Evolutionary conservation across 2,113 vertebrate genomes (phyloP).

Genomic region (Corythaixoides concolor): DNA sequence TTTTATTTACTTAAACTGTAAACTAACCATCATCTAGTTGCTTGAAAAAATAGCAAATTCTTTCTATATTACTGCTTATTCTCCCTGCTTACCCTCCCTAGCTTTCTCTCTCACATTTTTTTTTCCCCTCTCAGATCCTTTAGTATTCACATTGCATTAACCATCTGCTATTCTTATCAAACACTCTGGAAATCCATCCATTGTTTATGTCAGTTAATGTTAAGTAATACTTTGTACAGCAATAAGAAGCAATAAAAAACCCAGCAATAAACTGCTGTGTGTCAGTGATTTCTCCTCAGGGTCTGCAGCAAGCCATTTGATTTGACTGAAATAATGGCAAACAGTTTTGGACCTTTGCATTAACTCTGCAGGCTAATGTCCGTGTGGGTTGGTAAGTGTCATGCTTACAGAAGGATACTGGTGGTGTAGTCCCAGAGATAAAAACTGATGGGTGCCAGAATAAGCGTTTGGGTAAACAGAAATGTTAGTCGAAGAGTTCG

Average conservation of each 20-base stretch:
- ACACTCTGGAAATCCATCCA: constrained; percentile 50
- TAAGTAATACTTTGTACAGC: constrained; percentile 58
- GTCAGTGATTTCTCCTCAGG: constrained; percentile 63
- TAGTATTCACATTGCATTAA: constrained; percentile 55
- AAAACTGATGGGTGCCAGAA: background rate
- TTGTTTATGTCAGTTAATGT: constrained; percentile 69
- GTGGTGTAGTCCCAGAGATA: background rate
- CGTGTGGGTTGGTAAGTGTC: background rate
- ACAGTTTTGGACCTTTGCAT: constrained; percentile 43
- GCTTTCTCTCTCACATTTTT: background rate
- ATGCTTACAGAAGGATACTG: background rate
- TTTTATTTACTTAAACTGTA: constrained; percentile 39
- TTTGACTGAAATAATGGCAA: constrained; percentile 57
- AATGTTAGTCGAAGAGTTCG: background rate
- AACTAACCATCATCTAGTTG: background rate
- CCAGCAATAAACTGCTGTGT: constrained; percentile 47
- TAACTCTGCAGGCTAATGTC: background rate
- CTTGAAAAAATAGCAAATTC: background rate
- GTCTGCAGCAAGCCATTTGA: constrained; percentile 54
- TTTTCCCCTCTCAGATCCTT: constrained; percentile 16
- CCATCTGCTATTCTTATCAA: constrained; percentile 27
- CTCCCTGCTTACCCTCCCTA: background rate
- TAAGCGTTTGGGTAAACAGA: background rate
- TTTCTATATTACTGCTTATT: background rate
- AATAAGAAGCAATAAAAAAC: constrained; percentile 60